Percentiles rank a stretch among this genome's conserved stretches.
These are phyloP conservation scores for Heptranchias perlo DNA, from an alignment of 2,113 vertebrate genomes.

Conservation along the genomic window DNA sequence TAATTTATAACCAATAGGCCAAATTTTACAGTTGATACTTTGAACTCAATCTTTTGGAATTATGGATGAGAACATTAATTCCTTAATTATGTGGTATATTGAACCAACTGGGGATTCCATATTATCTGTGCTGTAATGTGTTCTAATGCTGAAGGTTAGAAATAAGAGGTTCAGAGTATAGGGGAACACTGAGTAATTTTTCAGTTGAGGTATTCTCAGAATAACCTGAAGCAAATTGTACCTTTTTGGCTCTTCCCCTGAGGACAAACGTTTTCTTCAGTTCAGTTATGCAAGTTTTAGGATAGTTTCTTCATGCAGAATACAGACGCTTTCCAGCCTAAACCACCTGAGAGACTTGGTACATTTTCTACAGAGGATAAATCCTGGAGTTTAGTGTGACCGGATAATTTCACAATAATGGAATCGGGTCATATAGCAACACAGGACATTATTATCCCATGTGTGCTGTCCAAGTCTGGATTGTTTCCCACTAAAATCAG, in stretches of 20 bases:
- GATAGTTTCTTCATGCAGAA: not conserved
- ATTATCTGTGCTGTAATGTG: too few relatives aligned
- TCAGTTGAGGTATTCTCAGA: not conserved
- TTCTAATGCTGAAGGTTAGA: not conserved
- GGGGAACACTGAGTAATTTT: not conserved
- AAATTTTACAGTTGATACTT: too few relatives aligned
- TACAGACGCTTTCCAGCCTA: not conserved
- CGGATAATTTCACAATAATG: not conserved
- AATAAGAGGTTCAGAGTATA: not conserved
- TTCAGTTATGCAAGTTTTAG: not conserved
- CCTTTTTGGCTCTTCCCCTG: not conserved
- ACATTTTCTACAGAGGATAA: not conserved
- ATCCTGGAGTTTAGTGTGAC: not conserved
- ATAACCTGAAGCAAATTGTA: not conserved
- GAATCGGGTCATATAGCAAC: not conserved
- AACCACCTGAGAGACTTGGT: not conserved
- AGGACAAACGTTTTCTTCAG: not conserved
- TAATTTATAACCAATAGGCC: too few relatives aligned
- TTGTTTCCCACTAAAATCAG: not conserved
- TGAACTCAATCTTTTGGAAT: too few relatives aligned
- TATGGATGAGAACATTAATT: too few relatives aligned
- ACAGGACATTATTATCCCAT: not conserved
- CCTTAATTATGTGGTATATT: too few relatives aligned
- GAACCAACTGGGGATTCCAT: too few relatives aligned
- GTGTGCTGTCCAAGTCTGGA: not conserved